Evolutionary conservation across 64 coral and sea anemone genomes (phyloP), one percentile per base, ranked within the genome.

Genomic region (Anthopleura sola): DNA sequence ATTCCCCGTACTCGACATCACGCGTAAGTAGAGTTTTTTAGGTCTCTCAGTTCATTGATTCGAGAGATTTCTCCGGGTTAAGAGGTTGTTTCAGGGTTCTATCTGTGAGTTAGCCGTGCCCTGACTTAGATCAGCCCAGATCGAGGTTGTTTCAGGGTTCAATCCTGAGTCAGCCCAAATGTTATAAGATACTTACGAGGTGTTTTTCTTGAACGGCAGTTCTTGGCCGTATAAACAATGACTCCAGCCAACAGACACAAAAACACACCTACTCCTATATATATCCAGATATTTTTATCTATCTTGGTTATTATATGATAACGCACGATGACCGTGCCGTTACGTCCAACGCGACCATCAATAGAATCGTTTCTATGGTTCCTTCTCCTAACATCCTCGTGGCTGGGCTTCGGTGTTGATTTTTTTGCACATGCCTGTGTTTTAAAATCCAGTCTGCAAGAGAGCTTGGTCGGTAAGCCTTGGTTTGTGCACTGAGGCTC

Each of bases 361-460:
- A 32, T 20, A 71, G 66, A 71, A 71, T 12, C 66, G 34, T 71
- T 71, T 2, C 31, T 36, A 28, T 34, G 14, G 13, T 32, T 71
- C 66, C 1, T 71, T 44, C 40, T 44, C 66, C 0, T 34, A 15
- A 16, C 29, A 31, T 71, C 66, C n/a, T 29, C 14, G 66, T 32
- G 34, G 29, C 11, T 71, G 5, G 2, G 36, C 13, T 55, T 76
- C 14, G 88, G 66, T 15, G 29, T 55, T 24, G 76, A 6, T 48
- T 48, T 19, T 1, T 48, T 48, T 3, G 76, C 76, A 36, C 93
- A 95, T 17, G 55, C 46, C 26, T 80, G 75, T n/a, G 86, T 92
- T 29, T 87, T 86, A 58, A 87, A 54, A 46, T 96, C 87, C 31
- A 88, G 86, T 15, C 90, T 85, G 74, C 94, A 96, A 7, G 88